phyloP scores from a whole-genome alignment of 2,113 vertebrate species.

The Megaceryle maxima region DNA sequence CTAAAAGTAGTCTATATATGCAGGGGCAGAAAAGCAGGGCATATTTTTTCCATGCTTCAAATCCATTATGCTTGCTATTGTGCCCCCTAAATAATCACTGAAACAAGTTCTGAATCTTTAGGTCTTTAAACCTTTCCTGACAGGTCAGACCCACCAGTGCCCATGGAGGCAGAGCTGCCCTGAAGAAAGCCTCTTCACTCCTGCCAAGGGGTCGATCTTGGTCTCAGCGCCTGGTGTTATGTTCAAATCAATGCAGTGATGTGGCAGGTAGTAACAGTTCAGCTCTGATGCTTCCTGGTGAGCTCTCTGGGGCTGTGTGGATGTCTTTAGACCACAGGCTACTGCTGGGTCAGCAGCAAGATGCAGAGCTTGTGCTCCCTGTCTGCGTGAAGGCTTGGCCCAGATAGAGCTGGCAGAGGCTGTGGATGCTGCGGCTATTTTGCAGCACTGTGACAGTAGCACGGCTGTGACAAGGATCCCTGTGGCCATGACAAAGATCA shows the following conservation, averaged over 20 bases:
- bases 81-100: neutral
- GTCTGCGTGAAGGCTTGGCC: accelerated
- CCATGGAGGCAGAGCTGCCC: neutral
- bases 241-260: neutral
- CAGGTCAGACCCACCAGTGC: neutral
- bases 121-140: neutral
- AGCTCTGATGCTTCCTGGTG: neutral
- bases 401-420: neutral
- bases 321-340: accelerated
- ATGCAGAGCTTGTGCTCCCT: neutral
- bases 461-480: neutral
- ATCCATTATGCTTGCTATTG: accelerated
- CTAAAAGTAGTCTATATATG: neutral
- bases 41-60: neutral
- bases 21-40: neutral
- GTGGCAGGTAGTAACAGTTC: neutral
- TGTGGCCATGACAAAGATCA: neutral
- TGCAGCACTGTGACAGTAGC: neutral
- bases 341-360: neutral
- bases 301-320: neutral
- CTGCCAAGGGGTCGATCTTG: accelerated
- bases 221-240: accelerated
- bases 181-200: neutral
- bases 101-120: neutral
- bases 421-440: accelerated